phyloP scores from a whole-genome alignment of 1,140 invertebrate genomes.

The Propsilocerus akamusi region DNA sequence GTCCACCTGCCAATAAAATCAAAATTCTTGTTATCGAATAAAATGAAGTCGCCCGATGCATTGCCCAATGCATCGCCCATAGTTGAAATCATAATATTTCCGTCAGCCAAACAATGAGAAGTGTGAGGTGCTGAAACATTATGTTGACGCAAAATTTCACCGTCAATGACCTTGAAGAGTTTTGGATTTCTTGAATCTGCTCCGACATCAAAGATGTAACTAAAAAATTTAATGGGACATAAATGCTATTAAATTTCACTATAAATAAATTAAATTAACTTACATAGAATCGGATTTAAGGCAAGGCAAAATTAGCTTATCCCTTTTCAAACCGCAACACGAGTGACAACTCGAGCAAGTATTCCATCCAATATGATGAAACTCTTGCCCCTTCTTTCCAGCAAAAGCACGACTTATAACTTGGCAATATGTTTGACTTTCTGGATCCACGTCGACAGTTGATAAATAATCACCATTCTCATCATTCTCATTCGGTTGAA shows the following conservation, averaged over 20 bases:
- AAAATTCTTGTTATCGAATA: constrained; percentile 71
- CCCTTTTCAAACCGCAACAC: constrained; percentile 30
- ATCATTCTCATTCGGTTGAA: constrained; percentile 43
- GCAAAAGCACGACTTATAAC: constrained; percentile 72
- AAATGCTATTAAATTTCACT: too few relatives aligned
- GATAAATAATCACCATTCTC: constrained; percentile 69
- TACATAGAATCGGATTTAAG: constrained; percentile 49
- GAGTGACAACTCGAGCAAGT: constrained; percentile 79
- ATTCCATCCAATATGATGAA: constrained; percentile 95
- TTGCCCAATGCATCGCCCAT: constrained; percentile 71
- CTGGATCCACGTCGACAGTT: constrained; percentile 80
- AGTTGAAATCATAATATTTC: constrained; percentile 87
- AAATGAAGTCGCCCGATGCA: constrained; percentile 70
- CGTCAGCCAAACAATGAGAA: constrained; percentile 75
- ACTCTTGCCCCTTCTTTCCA: constrained; percentile 63
- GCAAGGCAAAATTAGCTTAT: constrained; percentile 66
- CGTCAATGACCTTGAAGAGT: constrained; percentile 42
- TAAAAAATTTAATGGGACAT: constrained; percentile 10
- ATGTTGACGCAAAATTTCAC: constrained; percentile 45
- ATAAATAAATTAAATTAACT: too few relatives aligned
- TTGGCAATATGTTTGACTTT: constrained; percentile 68
- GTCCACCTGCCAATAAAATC: constrained; percentile 45
- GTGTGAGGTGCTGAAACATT: constrained; percentile 79
- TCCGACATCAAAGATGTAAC: constrained; percentile 72
- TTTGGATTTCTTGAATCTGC: constrained; percentile 40